Base-by-base conservation (phyloP, 2,797 vertebrate genomes). In the Rachycentron canadum region DNA sequence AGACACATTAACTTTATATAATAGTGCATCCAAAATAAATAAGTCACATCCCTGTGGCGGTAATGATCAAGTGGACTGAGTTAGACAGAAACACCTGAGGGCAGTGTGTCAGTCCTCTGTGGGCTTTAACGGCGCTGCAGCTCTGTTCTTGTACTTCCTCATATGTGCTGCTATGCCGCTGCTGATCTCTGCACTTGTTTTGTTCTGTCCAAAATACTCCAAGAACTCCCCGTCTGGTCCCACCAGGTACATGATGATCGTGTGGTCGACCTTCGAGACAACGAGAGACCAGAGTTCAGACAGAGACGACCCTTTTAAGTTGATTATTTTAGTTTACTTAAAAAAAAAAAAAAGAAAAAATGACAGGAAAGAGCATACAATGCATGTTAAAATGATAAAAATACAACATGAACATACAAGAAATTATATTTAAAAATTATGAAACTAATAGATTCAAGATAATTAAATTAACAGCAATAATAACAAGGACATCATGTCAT, bases 231-330 rank as follows among this genome's bases (percentile, higher is more conserved):
- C 98, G 30, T 98, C 96, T 0, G 98, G 98, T 65, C 96, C 97
- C 0, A 99, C 87, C 5, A 99, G 96, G 90, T 99, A 99, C 98
- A 99, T 99, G 79, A 99, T 98, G 89, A 99, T 99, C 0, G 97
- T 99, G 91, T 99, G 98, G 86, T 99, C 98, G n/a, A 99, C 97
- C 98, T 99, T n/a, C n/a, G 7, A 64, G 36, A 25, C 21, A 7
- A 49, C 82, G 13, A 52, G 11, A 34, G 25, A 43, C 0, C 3
- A 5, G 11, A 66, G 34, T 16, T 65, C 7, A 77, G 23, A 79
- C 17, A 17, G 21, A 53, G 23, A 3, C 7, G 49, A 17, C 17
- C 23, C 11, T 50, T 7, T 8, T n/a, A 21, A 0, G 21, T 38
- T 9, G 32, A 32, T 32, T n/a, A n/a, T n/a, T n/a, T n/a, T n/a